Conservation (phyloP, 2,797 vertebrate species). For the Steatocranus sp. region DNA sequence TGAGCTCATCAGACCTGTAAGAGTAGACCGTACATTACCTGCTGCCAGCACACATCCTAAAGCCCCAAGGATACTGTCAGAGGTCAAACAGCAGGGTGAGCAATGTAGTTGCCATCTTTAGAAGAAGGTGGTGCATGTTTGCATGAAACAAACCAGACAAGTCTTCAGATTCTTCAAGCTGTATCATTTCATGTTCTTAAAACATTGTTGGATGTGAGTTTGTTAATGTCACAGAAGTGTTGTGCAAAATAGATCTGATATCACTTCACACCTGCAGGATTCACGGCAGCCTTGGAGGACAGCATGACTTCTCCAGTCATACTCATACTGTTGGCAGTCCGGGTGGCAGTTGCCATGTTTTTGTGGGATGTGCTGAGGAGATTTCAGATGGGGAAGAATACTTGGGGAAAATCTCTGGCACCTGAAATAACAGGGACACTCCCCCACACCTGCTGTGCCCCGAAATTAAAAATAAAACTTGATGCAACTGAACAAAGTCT, state of each 20-base stretch:
- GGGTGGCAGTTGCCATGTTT: not conserved
- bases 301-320: not conserved
- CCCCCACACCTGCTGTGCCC: conserved; percentile 34
- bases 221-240: not conserved
- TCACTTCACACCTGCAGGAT: not conserved
- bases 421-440: conserved; percentile 35
- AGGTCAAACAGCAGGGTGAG: not conserved
- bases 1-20: not conserved
- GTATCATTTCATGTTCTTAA: not conserved
- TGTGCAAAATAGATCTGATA: not conserved
- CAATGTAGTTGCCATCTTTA: not conserved
- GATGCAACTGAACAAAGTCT: not conserved
- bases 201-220: not conserved
- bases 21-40: fast-evolving
- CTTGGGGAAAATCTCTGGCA: not conserved
- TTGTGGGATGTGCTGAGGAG: not conserved
- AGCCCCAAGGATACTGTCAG: not conserved
- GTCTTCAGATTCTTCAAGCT: too few species aligned
- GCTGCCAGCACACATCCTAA: not conserved
- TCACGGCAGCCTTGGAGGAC: not conserved
- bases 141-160: not conserved
- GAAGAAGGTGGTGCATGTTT: not conserved
- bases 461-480: not conserved
- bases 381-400: not conserved
- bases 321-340: not conserved